Percentiles rank a stretch among this genome's conserved stretches.
Evolutionary conservation across 2,797 vertebrate genomes (phyloP).

Genomic region (Coccyzus lansbergi): DNA sequence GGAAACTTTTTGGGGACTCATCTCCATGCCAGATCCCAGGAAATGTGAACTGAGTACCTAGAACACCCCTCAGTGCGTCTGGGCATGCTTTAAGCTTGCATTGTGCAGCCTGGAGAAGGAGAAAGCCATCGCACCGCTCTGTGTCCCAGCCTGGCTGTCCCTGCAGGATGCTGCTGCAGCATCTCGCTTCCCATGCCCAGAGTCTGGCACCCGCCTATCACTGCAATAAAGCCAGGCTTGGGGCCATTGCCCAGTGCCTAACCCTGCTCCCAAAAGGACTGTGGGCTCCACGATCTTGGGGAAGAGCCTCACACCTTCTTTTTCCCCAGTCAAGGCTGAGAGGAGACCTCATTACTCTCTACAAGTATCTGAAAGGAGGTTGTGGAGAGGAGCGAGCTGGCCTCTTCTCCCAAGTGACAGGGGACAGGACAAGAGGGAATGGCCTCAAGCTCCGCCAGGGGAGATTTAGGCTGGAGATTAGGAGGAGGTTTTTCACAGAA

Average conservation of each 20-base stretch:
- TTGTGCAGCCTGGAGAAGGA: not conserved
- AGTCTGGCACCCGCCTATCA: not conserved
- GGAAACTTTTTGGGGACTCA: not conserved
- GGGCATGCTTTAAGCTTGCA: rapidly evolving
- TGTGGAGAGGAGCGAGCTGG: too few species aligned
- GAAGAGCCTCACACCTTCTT: rapidly evolving
- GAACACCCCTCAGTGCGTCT: not conserved
- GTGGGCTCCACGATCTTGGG: rapidly evolving
- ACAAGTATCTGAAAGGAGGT: too few species aligned
- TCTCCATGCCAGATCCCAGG: not conserved
- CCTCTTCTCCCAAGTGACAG: too few species aligned
- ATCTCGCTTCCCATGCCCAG: not conserved
- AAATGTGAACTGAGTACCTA: not conserved
- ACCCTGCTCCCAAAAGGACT: not conserved
- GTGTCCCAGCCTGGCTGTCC: not conserved
- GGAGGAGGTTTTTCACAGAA: too few species aligned
- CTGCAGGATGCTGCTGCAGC: not conserved
- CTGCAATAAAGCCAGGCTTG: rapidly evolving
- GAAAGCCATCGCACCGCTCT: rapidly evolving
- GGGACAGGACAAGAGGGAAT: too few species aligned
- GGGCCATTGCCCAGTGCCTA: not conserved
- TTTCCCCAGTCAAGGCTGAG: not conserved
- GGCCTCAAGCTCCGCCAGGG: too few species aligned
- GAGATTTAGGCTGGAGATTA: too few species aligned
- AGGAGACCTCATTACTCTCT: too few species aligned